phyloP scores from a whole-genome alignment of 2,797 vertebrate genomes.

The Aldrovandia affinis region DNA sequence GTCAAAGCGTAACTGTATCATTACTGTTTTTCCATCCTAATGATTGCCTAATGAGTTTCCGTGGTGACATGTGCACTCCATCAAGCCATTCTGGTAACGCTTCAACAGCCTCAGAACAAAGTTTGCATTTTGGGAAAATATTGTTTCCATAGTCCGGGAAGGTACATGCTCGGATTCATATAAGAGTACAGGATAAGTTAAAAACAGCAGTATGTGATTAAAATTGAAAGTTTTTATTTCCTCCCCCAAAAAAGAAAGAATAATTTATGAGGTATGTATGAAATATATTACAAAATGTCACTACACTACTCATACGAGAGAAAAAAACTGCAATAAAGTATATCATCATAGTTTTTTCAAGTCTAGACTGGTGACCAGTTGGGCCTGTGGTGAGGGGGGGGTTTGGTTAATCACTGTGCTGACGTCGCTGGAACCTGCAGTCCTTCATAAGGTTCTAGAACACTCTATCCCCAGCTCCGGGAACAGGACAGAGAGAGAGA shows the following conservation, averaged over 20 bases:
- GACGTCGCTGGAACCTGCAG: not conserved
- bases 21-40: not conserved
- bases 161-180: constrained; percentile 35
- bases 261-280: too few relatives aligned
- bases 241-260: too few relatives aligned
- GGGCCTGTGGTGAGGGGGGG: not conserved
- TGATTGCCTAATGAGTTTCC: not conserved
- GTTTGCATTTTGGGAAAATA: constrained; percentile 25
- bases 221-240: too few relatives aligned
- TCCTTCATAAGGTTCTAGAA: constrained; percentile 15
- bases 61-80: constrained; percentile 6
- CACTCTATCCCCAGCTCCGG: constrained; percentile 25
- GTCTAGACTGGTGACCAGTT: too few relatives aligned
- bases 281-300: too few relatives aligned
- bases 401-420: not conserved
- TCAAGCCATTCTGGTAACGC: constrained; percentile 28
- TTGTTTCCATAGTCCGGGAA: constrained; percentile 11
- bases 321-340: too few relatives aligned
- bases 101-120: not conserved
- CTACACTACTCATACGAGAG: too few relatives aligned
- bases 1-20: not conserved
- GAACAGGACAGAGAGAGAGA: not conserved
- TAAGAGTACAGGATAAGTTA: not conserved
- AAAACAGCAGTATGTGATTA: constrained; percentile 31
- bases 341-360: too few relatives aligned